Percentiles rank a stretch among this genome's conserved stretches.
These are phyloP conservation scores for Echiichthys vipera DNA, from an alignment of 2,797 vertebrate species.

Conservation along the genomic window DNA sequence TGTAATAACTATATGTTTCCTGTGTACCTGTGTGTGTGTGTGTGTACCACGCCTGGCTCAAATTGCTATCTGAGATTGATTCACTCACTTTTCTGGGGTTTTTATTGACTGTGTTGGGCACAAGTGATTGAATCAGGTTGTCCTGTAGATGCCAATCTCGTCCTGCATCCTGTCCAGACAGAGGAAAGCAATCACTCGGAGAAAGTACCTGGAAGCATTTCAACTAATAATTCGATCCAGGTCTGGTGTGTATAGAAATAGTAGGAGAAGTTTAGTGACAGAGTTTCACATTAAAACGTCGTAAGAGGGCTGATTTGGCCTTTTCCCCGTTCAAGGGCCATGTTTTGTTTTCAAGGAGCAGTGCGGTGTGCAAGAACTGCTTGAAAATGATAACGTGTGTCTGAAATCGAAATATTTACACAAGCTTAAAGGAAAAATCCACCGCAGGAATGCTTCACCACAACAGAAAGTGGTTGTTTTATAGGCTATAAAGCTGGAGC, in stretches of 20 bases:
- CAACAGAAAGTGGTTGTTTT: neutral
- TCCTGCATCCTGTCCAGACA: neutral
- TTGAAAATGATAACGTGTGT: neutral
- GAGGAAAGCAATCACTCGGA: constrained; percentile 40
- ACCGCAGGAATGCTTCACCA: neutral
- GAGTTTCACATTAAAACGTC: constrained; percentile 27
- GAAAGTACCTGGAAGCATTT: constrained; percentile 35
- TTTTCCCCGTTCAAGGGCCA: neutral
- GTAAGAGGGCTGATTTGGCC: neutral
- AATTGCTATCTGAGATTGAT: constrained; percentile 53
- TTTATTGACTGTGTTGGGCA: constrained; percentile 48
- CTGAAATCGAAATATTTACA: too few species aligned
- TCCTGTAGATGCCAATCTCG: constrained; percentile 17
- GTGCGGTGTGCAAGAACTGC: neutral
- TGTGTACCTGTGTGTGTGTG: constrained; percentile 57
- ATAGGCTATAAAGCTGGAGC: neutral
- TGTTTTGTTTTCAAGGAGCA: constrained; percentile 4
- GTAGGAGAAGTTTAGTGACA: constrained; percentile 57
- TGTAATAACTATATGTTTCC: constrained; percentile 64
- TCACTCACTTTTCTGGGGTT: constrained; percentile 29
- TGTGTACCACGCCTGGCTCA: constrained; percentile 41
- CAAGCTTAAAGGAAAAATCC: neutral
- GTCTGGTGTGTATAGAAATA: constrained; percentile 51
- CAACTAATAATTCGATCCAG: constrained; percentile 30
- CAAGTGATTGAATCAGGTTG: constrained; percentile 16